These are phyloP conservation scores for Macquaria ambigua DNA, from an alignment of 2,113 vertebrate genomes.

Conservation along the genomic window DNA sequence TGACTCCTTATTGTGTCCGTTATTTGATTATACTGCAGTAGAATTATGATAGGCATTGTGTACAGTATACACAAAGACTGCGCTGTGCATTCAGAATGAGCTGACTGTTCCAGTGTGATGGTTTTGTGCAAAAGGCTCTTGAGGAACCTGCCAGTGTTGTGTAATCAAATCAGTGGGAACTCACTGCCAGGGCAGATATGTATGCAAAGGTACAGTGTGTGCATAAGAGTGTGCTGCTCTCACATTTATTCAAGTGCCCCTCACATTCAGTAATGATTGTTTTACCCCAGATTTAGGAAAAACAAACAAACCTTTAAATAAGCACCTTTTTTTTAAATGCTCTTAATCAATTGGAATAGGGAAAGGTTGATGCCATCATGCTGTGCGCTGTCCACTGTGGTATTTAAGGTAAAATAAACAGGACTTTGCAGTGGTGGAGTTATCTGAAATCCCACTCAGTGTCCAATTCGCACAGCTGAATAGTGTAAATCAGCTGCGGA, in stretches of 20 bases:
- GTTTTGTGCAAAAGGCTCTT: constrained; percentile 37
- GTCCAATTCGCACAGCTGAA: constrained; percentile 11
- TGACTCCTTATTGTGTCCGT: constrained; percentile 52
- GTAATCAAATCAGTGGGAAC: constrained; percentile 46
- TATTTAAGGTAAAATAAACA: constrained; percentile 33
- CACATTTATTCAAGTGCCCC: constrained; percentile 29
- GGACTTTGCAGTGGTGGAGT: neutral
- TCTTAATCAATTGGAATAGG: neutral
- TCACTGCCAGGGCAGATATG: constrained; percentile 9
- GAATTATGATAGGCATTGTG: constrained; percentile 38
- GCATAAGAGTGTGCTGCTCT: constrained; percentile 18
- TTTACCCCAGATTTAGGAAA: neutral
- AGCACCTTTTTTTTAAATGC: constrained; percentile 6
- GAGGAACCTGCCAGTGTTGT: constrained; percentile 38
- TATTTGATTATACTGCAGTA: constrained; percentile 62
- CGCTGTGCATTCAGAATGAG: constrained; percentile 36
- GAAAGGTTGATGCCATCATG: constrained; percentile 11
- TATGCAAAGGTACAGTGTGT: constrained; percentile 11
- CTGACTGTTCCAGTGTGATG: constrained; percentile 12
- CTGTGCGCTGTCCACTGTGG: neutral
- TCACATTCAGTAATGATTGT: constrained; percentile 11
- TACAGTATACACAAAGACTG: constrained; percentile 31
- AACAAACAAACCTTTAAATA: constrained; percentile 6
- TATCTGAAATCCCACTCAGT: constrained; percentile 21
- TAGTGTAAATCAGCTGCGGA: neutral